Conservation (phyloP, 2,113 vertebrate species). For the Hippocampus zosterae region DNA sequence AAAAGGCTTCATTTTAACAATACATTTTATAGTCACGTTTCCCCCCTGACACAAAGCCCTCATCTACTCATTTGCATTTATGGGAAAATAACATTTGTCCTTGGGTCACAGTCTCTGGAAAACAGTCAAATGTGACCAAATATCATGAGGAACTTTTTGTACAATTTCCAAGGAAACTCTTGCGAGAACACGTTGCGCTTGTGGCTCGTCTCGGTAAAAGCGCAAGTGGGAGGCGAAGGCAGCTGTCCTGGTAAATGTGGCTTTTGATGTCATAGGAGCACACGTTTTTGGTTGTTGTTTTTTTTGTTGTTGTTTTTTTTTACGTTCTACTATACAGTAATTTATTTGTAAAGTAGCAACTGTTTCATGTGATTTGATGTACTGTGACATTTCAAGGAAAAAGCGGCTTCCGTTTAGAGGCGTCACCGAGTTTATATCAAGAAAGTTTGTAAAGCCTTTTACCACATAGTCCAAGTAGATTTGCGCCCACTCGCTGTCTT, state of each 20-base stretch:
- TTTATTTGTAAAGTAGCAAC: constrained; percentile 68
- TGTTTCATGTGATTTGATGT: constrained; percentile 56
- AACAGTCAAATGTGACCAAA: neutral
- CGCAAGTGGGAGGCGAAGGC: constrained; percentile 42
- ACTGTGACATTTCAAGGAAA: constrained; percentile 51
- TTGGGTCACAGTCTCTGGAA: neutral
- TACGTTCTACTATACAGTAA: constrained; percentile 63
- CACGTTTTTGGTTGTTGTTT: constrained; percentile 3
- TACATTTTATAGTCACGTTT: neutral
- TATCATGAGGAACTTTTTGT: neutral
- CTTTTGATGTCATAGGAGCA: constrained; percentile 52
- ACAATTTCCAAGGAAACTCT: constrained; percentile 3
- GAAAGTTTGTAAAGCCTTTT: constrained; percentile 62
- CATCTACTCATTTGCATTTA: neutral
- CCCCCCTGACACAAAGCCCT: neutral
- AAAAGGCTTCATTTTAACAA: neutral
- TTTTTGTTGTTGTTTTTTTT: constrained; percentile 42
- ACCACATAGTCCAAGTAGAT: constrained; percentile 53
- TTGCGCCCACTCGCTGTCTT: constrained; percentile 45
- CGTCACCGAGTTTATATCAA: constrained; percentile 46
- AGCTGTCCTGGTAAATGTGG: constrained; percentile 53
- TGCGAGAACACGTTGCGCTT: constrained; percentile 1
- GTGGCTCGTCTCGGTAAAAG: constrained; percentile 35
- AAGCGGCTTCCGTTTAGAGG: constrained; percentile 48
- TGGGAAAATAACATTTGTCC: neutral